A percentile compares a stretch with the other conserved stretches of the same genome.
Conservation (phyloP, 2,888 invertebrate species). For the Thecocarcelia acutangulata region DNA sequence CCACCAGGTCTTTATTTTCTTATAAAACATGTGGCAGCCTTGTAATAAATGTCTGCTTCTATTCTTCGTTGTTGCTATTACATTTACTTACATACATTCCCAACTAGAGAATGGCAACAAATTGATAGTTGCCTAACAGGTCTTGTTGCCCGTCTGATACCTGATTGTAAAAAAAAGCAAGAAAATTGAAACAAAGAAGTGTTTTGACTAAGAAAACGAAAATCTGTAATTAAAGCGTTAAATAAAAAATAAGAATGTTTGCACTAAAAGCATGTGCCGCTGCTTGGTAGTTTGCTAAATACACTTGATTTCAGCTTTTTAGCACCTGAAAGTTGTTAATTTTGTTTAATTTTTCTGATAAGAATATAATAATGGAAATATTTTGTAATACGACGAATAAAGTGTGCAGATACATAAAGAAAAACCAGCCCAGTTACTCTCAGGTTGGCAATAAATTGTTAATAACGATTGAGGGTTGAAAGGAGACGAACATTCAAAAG, state of each 20-base stretch:
- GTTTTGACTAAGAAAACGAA: background rate
- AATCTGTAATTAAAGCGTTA: background rate
- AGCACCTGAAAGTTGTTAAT: no score
- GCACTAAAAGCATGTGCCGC: no score
- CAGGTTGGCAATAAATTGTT: background rate
- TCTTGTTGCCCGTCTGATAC: slow-evolving; percentile 21
- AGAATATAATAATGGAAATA: slow-evolving; percentile 13
- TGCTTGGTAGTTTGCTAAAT: background rate
- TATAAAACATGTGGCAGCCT: slow-evolving; percentile 29
- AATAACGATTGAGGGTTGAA: slow-evolving; percentile 8
- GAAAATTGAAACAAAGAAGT: slow-evolving; percentile 16
- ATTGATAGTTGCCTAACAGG: slow-evolving; percentile 64
- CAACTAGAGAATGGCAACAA: slow-evolving; percentile 59
- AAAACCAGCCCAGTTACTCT: no score
- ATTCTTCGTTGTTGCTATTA: background rate
- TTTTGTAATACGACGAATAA: slow-evolving; percentile 7
- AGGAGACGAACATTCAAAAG: background rate
- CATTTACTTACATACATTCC: slow-evolving; percentile 13
- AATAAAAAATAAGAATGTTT: background rate
- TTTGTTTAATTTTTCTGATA: slow-evolving; percentile 4
- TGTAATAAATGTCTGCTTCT: background rate
- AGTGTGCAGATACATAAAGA: background rate
- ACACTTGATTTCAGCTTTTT: no score
- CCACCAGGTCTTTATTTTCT: no score
- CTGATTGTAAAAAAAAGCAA: slow-evolving; percentile 16